Conservation (phyloP, 2,113 vertebrate genomes). For the Phocoena phocoena region DNA sequence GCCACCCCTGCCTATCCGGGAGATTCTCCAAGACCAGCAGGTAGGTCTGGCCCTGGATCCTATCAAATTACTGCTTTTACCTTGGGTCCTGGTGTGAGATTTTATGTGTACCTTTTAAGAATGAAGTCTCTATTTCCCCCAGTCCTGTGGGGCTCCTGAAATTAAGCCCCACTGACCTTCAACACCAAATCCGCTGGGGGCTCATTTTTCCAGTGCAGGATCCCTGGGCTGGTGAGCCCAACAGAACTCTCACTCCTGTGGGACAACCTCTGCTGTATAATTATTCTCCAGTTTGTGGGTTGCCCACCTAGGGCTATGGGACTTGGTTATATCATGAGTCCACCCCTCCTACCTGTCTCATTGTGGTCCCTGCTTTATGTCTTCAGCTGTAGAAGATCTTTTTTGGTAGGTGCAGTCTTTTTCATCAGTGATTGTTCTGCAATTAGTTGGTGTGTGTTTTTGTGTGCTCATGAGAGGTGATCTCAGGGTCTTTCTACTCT, state of each 20-base stretch:
- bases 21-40: not conserved
- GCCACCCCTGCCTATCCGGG: not conserved
- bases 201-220: not conserved
- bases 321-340: not conserved
- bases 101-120: not conserved
- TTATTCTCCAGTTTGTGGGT: not conserved
- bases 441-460: not conserved
- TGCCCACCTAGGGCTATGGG: not conserved
- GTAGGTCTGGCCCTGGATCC: not conserved
- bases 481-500: not conserved
- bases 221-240: not conserved
- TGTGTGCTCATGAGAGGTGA: not conserved
- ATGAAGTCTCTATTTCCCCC: not conserved
- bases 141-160: not conserved
- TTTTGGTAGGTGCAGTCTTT: not conserved
- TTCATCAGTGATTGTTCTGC: not conserved
- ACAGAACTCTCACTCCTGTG: not conserved
- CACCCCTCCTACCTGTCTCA: not conserved
- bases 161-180: not conserved
- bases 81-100: not conserved
- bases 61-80: not conserved
- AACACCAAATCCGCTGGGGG: not conserved
- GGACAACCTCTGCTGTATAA: not conserved
- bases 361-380: not conserved
- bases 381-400: not conserved